Evolutionary conservation across 2,113 vertebrate species (phyloP).

Genomic region (Oryzias woworae): DNA sequence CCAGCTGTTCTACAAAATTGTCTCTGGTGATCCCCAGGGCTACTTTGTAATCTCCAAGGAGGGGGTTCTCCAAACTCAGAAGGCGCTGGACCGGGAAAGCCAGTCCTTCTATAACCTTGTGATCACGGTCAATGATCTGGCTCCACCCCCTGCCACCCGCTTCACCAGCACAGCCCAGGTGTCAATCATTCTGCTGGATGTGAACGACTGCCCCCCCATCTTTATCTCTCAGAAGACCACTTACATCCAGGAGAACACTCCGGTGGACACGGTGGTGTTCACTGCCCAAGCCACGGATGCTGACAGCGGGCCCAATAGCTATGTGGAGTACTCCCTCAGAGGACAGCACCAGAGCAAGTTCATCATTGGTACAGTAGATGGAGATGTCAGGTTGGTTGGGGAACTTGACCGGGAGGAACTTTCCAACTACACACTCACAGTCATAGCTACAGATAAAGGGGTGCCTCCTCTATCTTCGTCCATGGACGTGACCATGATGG

Average conservation of each 20-base stretch:
- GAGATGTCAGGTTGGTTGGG: conserved; percentile 84
- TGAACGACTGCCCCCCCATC: conserved; percentile 89
- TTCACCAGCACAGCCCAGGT: conserved; percentile 92
- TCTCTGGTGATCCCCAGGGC: conserved; percentile 85
- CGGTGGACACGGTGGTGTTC: conserved; percentile 89
- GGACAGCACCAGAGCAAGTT: conserved; percentile 82
- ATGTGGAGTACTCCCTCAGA: conserved; percentile 90
- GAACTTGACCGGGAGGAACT: conserved; percentile 90
- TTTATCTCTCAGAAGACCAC: conserved; percentile 89
- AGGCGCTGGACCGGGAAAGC: conserved; percentile 86
- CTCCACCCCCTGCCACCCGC: conserved; percentile 72
- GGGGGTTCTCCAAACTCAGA: conserved; percentile 81
- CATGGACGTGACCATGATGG: conserved; percentile 84
- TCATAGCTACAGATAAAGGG: conserved; percentile 94
- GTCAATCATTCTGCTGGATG: conserved; percentile 92
- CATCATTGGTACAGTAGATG: conserved; percentile 87
- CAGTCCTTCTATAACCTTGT: conserved; percentile 96
- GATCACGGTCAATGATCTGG: conserved; percentile 87
- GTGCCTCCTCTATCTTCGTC: conserved; percentile 86
- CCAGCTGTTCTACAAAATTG: conserved; percentile 84
- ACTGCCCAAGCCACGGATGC: conserved; percentile 84
- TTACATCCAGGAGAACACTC: conserved; percentile 92
- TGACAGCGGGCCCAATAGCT: conserved; percentile 95
- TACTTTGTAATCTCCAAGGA: conserved; percentile 82
- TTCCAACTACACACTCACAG: conserved; percentile 88